Percentiles rank a stretch among this genome's conserved stretches.
These are phyloP conservation scores for Cynaeus angustus DNA, from an alignment of 2,888 invertebrate species.

Conservation along the genomic window DNA sequence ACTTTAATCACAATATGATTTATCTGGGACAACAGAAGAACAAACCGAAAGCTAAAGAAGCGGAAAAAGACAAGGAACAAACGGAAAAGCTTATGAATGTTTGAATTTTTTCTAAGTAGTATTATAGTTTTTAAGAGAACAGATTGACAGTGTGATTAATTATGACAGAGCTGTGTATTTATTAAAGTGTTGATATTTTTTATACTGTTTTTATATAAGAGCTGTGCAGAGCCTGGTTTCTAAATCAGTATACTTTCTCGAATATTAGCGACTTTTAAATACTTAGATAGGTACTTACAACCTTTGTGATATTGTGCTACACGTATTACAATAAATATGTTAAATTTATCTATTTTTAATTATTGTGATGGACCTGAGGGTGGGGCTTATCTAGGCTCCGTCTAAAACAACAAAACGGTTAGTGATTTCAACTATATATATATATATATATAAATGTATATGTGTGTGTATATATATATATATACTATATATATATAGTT, in stretches of 20 bases:
- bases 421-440: no score
- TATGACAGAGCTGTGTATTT: constrained; percentile 4
- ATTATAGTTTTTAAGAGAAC: constrained; percentile 12
- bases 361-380: no score
- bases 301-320: constrained; percentile 28
- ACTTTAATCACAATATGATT: constrained; percentile 70
- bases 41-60: constrained; percentile 15
- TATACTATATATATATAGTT: no score
- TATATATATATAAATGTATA: no score
- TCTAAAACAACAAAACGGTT: no score
- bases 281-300: constrained; percentile 15
- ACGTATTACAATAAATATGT: constrained; percentile 30
- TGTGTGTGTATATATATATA: no score
- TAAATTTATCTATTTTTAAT: no score
- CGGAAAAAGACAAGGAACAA: not conserved
- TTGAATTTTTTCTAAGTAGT: constrained; percentile 20
- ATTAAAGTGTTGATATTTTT: constrained; percentile 27
- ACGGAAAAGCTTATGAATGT: constrained; percentile 31
- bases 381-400: no score
- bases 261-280: constrained; percentile 16
- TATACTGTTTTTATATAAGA: constrained; percentile 21
- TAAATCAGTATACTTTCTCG: constrained; percentile 13
- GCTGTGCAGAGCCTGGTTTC: constrained; percentile 15
- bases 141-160: no score
- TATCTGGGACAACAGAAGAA: constrained; percentile 57